Evolutionary conservation across 2,888 invertebrate species (phyloP), one percentile per base, ranked within the genome.

Genomic region (Dicycla oo): DNA sequence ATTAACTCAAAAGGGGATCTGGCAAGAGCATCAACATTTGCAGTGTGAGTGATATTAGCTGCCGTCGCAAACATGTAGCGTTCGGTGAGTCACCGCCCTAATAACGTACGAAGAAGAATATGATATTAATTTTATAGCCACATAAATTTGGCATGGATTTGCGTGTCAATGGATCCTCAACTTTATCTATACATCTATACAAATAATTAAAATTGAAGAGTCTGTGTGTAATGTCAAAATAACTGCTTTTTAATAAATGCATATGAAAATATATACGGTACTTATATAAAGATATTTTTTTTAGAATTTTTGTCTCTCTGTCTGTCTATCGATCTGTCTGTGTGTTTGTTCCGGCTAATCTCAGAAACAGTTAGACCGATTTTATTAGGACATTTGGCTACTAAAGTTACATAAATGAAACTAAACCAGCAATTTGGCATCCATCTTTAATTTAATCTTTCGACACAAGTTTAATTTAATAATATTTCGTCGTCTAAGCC

Each of bases 381-480:
- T n/a, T 43, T 18, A 75, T 45, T 20, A 49, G 34, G 30, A 57
- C 18, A 56, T 73, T 82, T 54, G 54, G 65, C 69, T 64, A 11
- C 34, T 56, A 18, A 20, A 69, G 11, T 26, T 20, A 30, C 13
- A 75, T 72, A 75, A 64, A 85, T 79, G 51, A 71, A 64, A 40
- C 26, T 58, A 57, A 72, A 75, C 60, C 56, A 43, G 51, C 62
- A 65, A 72, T 78, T 70, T 86, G 85, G 75, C 77, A 84, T 73
- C 56, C 58, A 65, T 82, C 38, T 75, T 73, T 73, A 82, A 81
- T 81, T 82, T 69, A 84, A 66, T 62, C 70, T 80, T 72, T 78
- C 77, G 69, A 54, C 67, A 64, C 43, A 68, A 84, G 69, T 80
- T 82, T 72, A 40, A 53, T 75, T 74, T 70, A 76, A 82, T n/a